Conservation (phyloP, 2,113 vertebrate species). For the Bucco capensis region DNA sequence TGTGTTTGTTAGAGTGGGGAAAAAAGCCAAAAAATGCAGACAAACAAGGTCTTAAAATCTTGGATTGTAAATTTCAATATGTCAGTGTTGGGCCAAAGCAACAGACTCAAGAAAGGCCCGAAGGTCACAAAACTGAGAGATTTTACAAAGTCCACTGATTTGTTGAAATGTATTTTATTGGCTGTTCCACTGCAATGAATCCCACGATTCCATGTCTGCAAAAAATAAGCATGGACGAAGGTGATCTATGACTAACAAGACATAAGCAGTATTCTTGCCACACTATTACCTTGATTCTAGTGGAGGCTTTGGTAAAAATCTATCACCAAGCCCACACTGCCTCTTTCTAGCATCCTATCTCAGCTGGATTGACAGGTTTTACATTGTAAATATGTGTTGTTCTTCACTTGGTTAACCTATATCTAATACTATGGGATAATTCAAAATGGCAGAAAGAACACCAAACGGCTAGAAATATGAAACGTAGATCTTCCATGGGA, state of each 20-base stretch:
- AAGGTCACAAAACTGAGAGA: constrained; percentile 15
- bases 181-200: neutral
- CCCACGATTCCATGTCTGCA: neutral
- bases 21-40: constrained; percentile 83
- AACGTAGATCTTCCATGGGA: neutral
- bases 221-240: neutral
- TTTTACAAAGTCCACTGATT: neutral
- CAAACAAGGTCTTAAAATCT: constrained; percentile 77
- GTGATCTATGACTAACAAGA: neutral
- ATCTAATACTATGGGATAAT: neutral
- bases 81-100: constrained; percentile 49
- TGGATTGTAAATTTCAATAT: constrained; percentile 76
- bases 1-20: constrained; percentile 82
- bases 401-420: neutral
- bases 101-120: constrained; percentile 10
- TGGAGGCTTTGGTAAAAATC: neutral
- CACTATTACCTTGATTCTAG: neutral
- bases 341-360: neutral
- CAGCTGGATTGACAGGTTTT: neutral
- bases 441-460: constrained; percentile 15
- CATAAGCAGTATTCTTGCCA: neutral
- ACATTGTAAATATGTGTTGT: neutral
- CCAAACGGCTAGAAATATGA: fast-evolving
- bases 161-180: constrained; percentile 24
- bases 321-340: neutral